Conservation (phyloP, 2,888 invertebrate species). For the Amorpha juglandis region DNA sequence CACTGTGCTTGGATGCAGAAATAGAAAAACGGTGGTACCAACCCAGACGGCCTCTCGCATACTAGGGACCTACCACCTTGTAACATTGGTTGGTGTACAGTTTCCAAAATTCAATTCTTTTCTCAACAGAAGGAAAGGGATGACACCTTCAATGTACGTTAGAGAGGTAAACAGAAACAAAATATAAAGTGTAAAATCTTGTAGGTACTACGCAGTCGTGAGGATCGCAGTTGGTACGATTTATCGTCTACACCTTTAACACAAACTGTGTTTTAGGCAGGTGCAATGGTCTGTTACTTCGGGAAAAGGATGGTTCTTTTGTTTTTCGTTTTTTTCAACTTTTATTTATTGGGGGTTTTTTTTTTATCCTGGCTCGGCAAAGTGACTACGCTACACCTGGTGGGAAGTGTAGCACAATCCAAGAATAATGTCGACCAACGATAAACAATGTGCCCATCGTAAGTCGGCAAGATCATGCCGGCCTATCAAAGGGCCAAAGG, state of each 20-base stretch:
- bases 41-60: too few relatives aligned
- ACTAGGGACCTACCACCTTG: too few relatives aligned
- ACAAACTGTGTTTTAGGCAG: constrained; percentile 20
- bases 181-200: constrained; percentile 30
- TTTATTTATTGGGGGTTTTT: background rate
- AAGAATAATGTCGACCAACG: too few relatives aligned
- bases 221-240: constrained; percentile 3
- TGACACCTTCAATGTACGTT: background rate
- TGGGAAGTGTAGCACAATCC: too few relatives aligned
- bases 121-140: background rate
- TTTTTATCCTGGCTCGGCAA: too few relatives aligned
- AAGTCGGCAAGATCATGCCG: too few relatives aligned
- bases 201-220: constrained; percentile 23
- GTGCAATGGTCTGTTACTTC: constrained; percentile 12
- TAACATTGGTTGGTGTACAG: too few relatives aligned
- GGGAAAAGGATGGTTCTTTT: background rate
- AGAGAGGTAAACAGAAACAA: constrained; percentile 11
- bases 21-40: too few relatives aligned
- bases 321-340: background rate
- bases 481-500: too few relatives aligned
- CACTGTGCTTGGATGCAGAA: too few relatives aligned
- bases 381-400: too few relatives aligned
- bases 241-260: constrained; percentile 24
- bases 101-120: background rate
- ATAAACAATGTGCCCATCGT: too few relatives aligned